phyloP scores from a whole-genome alignment of 2,113 vertebrate genomes.

The Misgurnus anguillicaudatus region DNA sequence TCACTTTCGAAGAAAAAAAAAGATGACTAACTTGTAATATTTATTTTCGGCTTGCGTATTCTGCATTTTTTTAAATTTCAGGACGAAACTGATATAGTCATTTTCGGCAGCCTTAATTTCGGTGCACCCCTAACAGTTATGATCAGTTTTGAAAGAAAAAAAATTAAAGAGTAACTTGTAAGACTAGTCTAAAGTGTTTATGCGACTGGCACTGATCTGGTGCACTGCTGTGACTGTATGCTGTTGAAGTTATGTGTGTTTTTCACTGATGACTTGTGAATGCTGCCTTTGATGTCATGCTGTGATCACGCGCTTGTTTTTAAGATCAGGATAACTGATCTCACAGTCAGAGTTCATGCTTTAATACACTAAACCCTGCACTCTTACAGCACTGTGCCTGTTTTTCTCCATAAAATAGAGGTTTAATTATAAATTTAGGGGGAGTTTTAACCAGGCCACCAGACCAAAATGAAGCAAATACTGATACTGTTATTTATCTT shows the following conservation, averaged over 20 bases:
- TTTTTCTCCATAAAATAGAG: not conserved
- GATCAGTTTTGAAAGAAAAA: too few relatives aligned
- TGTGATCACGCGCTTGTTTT: conserved; percentile 4
- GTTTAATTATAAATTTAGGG: not conserved
- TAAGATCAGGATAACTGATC: conserved; percentile 39
- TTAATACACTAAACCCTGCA: not conserved
- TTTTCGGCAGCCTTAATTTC: too few relatives aligned
- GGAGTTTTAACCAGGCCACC: too few relatives aligned
- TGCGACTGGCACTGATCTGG: not conserved
- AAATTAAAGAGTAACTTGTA: too few relatives aligned
- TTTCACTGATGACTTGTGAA: conserved; percentile 34
- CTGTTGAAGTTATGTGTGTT: conserved; percentile 5
- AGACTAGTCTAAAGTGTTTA: too few relatives aligned
- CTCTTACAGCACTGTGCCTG: not conserved
- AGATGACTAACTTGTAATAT: too few relatives aligned
- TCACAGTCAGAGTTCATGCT: conserved; percentile 8
- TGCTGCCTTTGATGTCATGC: conserved; percentile 11
- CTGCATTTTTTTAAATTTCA: too few relatives aligned
- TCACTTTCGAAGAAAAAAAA: too few relatives aligned
- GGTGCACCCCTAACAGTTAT: too few relatives aligned
- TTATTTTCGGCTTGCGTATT: too few relatives aligned
- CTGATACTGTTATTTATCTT: not conserved
- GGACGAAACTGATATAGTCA: too few relatives aligned
- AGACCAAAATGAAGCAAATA: too few relatives aligned
- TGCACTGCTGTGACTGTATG: not conserved